Base-by-base conservation (phyloP, 1,140 invertebrate genomes). In the Paracyclopina nana region DNA sequence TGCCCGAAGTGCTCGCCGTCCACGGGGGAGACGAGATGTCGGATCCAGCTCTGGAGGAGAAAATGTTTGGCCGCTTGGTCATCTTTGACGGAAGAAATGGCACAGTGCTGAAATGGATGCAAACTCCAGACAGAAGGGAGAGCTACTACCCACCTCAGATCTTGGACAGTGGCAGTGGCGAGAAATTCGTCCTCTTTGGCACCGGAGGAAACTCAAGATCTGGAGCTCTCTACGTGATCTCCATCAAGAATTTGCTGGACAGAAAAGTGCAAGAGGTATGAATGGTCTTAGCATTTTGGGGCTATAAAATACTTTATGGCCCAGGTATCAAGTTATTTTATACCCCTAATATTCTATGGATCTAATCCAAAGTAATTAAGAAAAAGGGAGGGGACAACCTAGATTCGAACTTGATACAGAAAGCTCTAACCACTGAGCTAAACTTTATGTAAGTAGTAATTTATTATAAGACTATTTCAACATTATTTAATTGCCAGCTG, bases 141-240 rank as follows among this genome's bases (percentile, higher is more conserved):
- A 66, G 64, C 42, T 73, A 82, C 53, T 82, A 82, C 57, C 76
- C 76, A n/a, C 79, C 79, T 6, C 73, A 77, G 60, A 60, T 71
- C 20, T 56, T 77, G 5, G 61, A 68, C 1, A 65, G 68, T 57
- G 64, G 68, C 25, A 72, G 75, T 60, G 72, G 70, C 25, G 68
- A 70, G 46, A 65, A 69, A 51, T 63, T 72, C 31, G 68, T 80
- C 56, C 56, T 81, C 57, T 65, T 82, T 58, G 75, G 79, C 14
- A 82, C 80, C 0, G 82, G 79, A 4, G 78, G 78, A 24, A 76
- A 80, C 57, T 75, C 76, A 38, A 71, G 77, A 40, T 66, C 72
- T 0, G 81, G 82, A 9, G 74, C 74, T 45, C 65, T 85, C 11
- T 82, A 78, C 58, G 60, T 69, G 29, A 66, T 80, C 14, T 60